Conservation (phyloP, 2,888 invertebrate species). For the Argynnis bischoffii region DNA sequence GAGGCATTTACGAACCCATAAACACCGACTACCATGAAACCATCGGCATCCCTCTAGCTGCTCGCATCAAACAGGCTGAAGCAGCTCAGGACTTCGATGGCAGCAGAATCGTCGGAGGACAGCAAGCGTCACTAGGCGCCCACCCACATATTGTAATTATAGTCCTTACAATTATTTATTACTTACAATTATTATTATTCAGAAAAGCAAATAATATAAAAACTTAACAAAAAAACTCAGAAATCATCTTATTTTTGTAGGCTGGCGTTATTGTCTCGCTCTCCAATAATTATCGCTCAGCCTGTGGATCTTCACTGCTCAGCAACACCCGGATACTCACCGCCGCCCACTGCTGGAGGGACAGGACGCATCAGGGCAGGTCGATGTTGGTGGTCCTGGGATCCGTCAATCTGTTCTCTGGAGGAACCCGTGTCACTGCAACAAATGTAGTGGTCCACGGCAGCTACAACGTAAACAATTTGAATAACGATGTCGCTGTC, state of each 20-base stretch:
- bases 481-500: conserved; percentile 40
- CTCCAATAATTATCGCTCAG: conserved; percentile 25
- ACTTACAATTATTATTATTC: no score
- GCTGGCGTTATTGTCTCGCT: conserved; percentile 34
- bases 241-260: conserved; percentile 14
- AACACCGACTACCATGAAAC: conserved; percentile 45
- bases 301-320: conserved; percentile 37
- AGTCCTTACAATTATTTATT: background rate
- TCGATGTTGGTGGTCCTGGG: conserved; percentile 38
- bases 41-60: conserved; percentile 47
- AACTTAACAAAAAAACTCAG: background rate
- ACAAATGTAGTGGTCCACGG: conserved; percentile 30
- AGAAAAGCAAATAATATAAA: background rate
- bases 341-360: conserved; percentile 41
- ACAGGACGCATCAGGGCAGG: conserved; percentile 26
- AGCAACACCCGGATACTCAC: conserved; percentile 36
- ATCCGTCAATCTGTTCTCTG: conserved; percentile 33
- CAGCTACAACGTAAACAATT: conserved; percentile 26
- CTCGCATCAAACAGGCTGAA: conserved; percentile 46
- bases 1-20: conserved; percentile 34
- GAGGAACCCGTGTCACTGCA: conserved; percentile 36
- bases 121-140: conserved; percentile 41
- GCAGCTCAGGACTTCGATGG: conserved; percentile 47
- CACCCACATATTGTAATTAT: conserved; percentile 42
- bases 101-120: conserved; percentile 48